phyloP scores from a whole-genome alignment of 2,888 invertebrate genomes.

The Rhamnusium bicolor region DNA sequence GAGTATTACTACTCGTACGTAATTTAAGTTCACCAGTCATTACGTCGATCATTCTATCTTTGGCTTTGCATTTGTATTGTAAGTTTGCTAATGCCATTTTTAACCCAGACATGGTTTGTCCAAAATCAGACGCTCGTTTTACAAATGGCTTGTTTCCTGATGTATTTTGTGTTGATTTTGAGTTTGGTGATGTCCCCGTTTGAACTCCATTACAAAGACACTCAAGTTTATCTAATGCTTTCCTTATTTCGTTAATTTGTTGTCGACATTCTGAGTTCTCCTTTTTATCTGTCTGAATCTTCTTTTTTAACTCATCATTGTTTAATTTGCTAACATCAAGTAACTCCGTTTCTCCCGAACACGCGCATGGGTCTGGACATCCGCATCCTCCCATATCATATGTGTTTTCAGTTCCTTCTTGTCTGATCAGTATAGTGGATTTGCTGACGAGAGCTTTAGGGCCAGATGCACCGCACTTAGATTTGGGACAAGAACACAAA shows the following conservation, averaged over 20 bases:
- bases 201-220: conserved; percentile 58
- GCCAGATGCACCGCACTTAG: too few species aligned
- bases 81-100: conserved; percentile 62
- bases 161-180: conserved; percentile 10
- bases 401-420: too few species aligned
- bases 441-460: too few species aligned
- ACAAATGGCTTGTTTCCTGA: conserved; percentile 50
- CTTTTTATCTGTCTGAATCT: conserved; percentile 47
- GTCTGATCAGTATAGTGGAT: too few species aligned
- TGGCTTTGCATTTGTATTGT: conserved; percentile 64
- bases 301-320: conserved; percentile 46
- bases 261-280: conserved; percentile 55
- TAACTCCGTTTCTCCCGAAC: not conserved
- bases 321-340: conserved; percentile 42
- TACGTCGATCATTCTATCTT: conserved; percentile 65
- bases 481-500: too few species aligned
- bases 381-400: too few species aligned
- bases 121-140: conserved; percentile 57
- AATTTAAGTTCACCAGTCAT: conserved; percentile 63
- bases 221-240: conserved; percentile 55
- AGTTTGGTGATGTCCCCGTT: conserved; percentile 41
- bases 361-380: conserved; percentile 33
- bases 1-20: conserved; percentile 54
- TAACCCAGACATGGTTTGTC: conserved; percentile 61
- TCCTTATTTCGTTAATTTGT: conserved; percentile 57